These are phyloP conservation scores for Urocitellus parryii DNA, from an alignment of 2,113 vertebrate species.

Conservation along the genomic window DNA sequence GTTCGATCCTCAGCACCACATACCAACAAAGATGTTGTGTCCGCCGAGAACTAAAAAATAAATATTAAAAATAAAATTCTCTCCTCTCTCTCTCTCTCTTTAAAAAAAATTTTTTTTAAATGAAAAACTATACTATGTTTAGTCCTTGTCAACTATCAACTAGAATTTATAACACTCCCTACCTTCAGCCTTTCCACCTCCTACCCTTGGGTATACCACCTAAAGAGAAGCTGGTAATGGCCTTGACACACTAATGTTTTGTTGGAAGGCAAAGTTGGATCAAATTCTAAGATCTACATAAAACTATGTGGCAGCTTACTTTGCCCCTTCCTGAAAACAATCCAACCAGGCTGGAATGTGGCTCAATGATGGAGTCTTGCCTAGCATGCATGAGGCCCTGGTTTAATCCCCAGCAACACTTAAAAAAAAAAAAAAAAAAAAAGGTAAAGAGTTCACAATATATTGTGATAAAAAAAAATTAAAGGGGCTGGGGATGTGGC, in stretches of 20 bases:
- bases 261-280: neutral
- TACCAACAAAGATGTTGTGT: too few relatives aligned
- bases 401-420: too few relatives aligned
- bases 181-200: neutral
- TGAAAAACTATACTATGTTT: neutral
- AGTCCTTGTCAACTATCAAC: neutral
- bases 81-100: too few relatives aligned
- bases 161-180: conserved; percentile 7
- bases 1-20: too few relatives aligned
- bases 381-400: too few relatives aligned
- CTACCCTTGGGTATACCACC: neutral
- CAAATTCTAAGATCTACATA: neutral
- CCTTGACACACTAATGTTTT: neutral
- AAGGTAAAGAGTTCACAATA: neutral
- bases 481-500: too few relatives aligned
- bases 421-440: neutral
- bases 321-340: neutral
- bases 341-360: neutral
- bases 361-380: too few relatives aligned
- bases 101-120: too few relatives aligned
- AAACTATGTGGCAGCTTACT: neutral
- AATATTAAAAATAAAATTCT: too few relatives aligned
- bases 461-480: neutral
- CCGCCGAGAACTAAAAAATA: too few relatives aligned
- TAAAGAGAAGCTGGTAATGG: conserved; percentile 34